Evolutionary conservation across 2,113 vertebrate species (phyloP).

Genomic region (Pseudonaja textilis): DNA sequence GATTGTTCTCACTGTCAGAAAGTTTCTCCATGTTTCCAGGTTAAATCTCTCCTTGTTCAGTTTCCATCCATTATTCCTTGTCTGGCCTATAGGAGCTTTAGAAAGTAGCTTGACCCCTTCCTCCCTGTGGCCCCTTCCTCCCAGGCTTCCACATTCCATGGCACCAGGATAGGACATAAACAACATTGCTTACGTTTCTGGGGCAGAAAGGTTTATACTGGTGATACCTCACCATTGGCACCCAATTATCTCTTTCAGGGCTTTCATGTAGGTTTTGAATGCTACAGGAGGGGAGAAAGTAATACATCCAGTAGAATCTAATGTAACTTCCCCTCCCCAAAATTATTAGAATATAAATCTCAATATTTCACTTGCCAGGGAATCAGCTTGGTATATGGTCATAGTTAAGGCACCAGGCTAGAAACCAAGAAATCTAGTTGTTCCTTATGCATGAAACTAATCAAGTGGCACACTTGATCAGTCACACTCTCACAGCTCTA

Average conservation of each 20-base stretch:
- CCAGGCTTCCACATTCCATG: neutral
- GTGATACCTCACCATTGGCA: neutral
- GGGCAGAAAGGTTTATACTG: neutral
- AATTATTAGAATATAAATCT: neutral
- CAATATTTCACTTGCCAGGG: neutral
- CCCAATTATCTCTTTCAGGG: neutral
- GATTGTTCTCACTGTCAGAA: too few species aligned
- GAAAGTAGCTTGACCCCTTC: too few species aligned
- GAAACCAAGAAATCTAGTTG: neutral
- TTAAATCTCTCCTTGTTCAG: too few species aligned
- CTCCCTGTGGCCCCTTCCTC: too few species aligned
- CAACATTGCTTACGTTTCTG: neutral
- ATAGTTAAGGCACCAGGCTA: neutral
- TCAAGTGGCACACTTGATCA: neutral
- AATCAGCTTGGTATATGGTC: neutral
- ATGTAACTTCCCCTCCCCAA: rapidly evolving
- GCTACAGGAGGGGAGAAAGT: neutral
- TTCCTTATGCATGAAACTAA: neutral
- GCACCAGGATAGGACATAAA: neutral
- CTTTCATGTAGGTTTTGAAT: neutral
- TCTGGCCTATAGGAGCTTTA: too few species aligned
- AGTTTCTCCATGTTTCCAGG: too few species aligned
- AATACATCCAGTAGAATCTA: neutral
- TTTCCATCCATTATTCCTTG: too few species aligned
- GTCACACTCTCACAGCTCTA: neutral